These are phyloP conservation scores for Rallus limicola DNA, from an alignment of 2,113 vertebrate genomes.

Conservation along the genomic window DNA sequence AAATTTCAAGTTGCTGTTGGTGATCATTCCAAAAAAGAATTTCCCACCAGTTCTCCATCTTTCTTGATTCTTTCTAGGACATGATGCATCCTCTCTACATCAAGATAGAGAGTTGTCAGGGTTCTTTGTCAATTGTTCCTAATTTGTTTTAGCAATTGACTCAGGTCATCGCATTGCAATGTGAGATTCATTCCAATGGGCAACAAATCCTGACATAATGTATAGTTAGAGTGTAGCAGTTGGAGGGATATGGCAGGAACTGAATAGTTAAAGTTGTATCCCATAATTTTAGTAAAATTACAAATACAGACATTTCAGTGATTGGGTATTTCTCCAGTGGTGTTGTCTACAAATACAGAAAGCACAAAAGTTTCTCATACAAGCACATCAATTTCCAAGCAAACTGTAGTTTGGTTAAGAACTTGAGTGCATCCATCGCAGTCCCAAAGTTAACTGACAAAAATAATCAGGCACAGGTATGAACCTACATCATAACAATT, in stretches of 20 bases:
- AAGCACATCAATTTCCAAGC: not conserved
- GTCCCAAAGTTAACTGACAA: not conserved
- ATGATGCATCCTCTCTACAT: no score
- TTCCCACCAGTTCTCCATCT: no score
- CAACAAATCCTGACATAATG: not conserved
- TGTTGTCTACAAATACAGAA: not conserved
- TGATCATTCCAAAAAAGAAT: no score
- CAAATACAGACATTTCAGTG: not conserved
- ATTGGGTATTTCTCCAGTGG: not conserved
- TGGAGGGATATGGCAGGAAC: not conserved
- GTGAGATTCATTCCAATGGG: not conserved
- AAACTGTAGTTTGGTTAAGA: rapidly evolving
- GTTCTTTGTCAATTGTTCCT: no score
- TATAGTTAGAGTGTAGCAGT: not conserved
- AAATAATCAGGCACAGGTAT: not conserved
- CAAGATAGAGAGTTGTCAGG: no score
- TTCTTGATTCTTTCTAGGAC: no score
- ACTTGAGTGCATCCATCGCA: not conserved
- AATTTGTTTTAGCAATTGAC: no score
- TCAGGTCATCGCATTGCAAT: not conserved
- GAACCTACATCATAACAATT: not conserved
- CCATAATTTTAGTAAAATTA: not conserved
- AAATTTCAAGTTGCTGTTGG: no score
- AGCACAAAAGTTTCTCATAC: not conserved
- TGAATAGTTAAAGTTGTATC: not conserved